Percentiles rank a stretch among this genome's conserved stretches.
Conservation (phyloP, 1,140 invertebrate genomes). For the Lordiphosa stackelbergi region DNA sequence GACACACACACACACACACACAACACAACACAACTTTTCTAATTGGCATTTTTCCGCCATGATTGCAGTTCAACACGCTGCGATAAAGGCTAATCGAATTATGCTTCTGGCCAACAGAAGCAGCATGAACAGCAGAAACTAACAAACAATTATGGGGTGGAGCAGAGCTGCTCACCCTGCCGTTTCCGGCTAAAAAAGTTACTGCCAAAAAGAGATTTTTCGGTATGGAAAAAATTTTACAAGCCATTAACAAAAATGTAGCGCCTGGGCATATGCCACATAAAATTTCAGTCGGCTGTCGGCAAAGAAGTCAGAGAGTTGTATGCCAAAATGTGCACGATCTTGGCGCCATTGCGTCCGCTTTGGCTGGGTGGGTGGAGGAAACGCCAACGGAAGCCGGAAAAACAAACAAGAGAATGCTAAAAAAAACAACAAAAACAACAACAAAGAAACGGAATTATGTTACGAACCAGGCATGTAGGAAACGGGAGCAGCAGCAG, state of each 20-base stretch:
- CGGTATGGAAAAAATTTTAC: slow-evolving; percentile 62
- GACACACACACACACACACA: slow-evolving; percentile 2
- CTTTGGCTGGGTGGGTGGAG: slow-evolving; percentile 20
- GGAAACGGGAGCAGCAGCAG: slow-evolving; percentile 40
- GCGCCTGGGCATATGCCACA: slow-evolving; percentile 70
- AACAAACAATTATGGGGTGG: slow-evolving; percentile 49
- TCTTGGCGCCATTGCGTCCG: slow-evolving; percentile 56
- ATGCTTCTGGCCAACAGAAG: slow-evolving; percentile 60
- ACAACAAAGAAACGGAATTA: slow-evolving; percentile 34
- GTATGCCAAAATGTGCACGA: slow-evolving; percentile 69
- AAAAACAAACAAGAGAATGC: slow-evolving; percentile 66
- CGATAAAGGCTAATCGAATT: slow-evolving; percentile 73
- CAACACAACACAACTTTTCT: slow-evolving; percentile 59
- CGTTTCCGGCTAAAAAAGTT: slow-evolving; percentile 55
- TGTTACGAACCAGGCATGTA: slow-evolving; percentile 60
- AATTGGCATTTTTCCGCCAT: slow-evolving; percentile 71
- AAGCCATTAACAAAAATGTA: slow-evolving; percentile 73
- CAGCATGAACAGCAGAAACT: slow-evolving; percentile 31
- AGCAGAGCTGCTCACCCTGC: slow-evolving; percentile 4
- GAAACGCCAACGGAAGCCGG: slow-evolving; percentile 54
- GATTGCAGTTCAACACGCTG: slow-evolving; percentile 69
- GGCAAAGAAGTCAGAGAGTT: slow-evolving; percentile 18
- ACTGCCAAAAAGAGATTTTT: slow-evolving; percentile 43
- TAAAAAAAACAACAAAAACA: slow-evolving; percentile 27
- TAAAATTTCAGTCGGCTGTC: slow-evolving; percentile 49